Conservation (phyloP, 1,140 invertebrate species). For the Xylocopa sonorina region DNA sequence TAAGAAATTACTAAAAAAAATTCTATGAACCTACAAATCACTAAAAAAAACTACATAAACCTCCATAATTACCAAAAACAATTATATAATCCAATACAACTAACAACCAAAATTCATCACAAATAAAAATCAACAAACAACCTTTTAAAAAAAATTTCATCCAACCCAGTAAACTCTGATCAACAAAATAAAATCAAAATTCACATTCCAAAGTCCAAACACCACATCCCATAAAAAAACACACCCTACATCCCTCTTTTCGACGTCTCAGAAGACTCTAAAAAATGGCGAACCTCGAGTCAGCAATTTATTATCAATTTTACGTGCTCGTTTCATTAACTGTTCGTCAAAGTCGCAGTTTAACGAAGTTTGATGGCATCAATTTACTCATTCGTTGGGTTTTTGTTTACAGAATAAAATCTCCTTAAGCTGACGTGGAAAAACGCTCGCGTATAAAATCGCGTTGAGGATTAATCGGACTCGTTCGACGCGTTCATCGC, state of each 20-base stretch:
- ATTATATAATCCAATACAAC: too few species aligned
- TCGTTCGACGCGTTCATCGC: conserved; percentile 30
- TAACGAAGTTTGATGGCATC: conserved; percentile 26
- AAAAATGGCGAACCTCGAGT: background rate
- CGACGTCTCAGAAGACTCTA: background rate
- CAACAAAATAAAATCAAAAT: too few species aligned
- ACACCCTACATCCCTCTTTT: background rate
- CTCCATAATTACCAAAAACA: too few species aligned
- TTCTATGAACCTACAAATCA: too few species aligned
- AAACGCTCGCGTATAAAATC: conserved; percentile 36
- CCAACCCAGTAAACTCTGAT: too few species aligned
- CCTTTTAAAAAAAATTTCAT: too few species aligned
- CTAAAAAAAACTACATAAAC: too few species aligned
- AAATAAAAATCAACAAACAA: too few species aligned
- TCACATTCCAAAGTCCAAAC: too few species aligned
- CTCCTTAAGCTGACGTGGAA: conserved; percentile 19
- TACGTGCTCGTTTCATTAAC: conserved; percentile 22
- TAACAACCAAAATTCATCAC: too few species aligned
- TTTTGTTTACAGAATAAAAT: conserved; percentile 23
- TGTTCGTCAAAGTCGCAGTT: conserved; percentile 23
- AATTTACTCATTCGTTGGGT: conserved; percentile 38
- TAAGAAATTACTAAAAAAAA: too few species aligned
- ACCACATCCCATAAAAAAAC: background rate
- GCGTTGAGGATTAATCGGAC: conserved; percentile 13
- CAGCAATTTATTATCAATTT: conserved; percentile 24